Evolutionary conservation across 2,888 invertebrate species (phyloP).

Genomic region (Cerastis rubricosa): DNA sequence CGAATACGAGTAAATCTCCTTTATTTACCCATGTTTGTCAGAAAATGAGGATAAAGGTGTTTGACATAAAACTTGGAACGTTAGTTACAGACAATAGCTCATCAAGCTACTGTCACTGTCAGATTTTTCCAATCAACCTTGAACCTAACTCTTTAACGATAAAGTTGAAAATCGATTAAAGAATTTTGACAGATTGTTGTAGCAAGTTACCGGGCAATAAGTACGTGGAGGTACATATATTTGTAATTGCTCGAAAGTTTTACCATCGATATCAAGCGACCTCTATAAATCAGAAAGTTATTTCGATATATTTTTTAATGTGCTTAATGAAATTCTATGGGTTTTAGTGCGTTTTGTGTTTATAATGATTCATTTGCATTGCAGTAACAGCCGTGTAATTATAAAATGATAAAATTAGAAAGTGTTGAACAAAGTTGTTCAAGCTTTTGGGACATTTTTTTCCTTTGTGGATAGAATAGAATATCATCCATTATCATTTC

Average conservation of each 20-base stretch:
- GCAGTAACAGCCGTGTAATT: background rate
- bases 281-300: constrained; percentile 63
- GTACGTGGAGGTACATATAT: constrained; percentile 16
- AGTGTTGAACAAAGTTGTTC: background rate
- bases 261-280: constrained; percentile 43
- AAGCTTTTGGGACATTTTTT: background rate
- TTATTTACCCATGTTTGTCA: constrained; percentile 23
- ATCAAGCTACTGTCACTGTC: no score
- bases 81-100: background rate
- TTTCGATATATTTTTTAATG: constrained; percentile 44
- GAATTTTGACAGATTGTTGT: no score
- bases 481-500: no score
- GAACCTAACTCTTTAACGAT: no score
- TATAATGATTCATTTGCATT: constrained; percentile 3
- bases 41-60: constrained; percentile 18
- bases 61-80: constrained; percentile 3
- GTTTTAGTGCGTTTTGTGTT: constrained; percentile 33
- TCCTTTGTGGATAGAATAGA: no score
- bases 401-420: constrained; percentile 8
- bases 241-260: constrained; percentile 52
- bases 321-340: constrained; percentile 42
- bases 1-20: constrained; percentile 33
- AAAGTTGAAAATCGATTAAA: no score
- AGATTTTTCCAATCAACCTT: no score
- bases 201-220: constrained; percentile 5